These are phyloP conservation scores for Ciconia stormi DNA, from an alignment of 2,113 vertebrate species.

Conservation along the genomic window DNA sequence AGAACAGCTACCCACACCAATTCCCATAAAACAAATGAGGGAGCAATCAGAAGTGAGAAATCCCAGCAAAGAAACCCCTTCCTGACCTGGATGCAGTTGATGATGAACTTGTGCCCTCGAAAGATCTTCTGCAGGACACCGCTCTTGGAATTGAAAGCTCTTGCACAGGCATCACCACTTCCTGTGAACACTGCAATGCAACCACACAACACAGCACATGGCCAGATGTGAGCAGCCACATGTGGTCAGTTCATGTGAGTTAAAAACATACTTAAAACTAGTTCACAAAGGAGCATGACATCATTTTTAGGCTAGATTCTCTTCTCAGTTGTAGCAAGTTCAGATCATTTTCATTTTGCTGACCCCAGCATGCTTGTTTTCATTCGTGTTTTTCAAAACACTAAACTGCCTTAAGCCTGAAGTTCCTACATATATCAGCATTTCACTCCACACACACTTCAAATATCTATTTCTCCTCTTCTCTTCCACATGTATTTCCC, in stretches of 20 bases:
- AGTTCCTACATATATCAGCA: background rate
- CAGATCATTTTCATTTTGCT: background rate
- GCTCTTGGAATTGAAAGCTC: conserved; percentile 78
- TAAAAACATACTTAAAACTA: background rate
- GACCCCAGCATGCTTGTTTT: background rate
- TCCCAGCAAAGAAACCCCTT: background rate
- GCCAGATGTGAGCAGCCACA: background rate
- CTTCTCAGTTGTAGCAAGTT: background rate
- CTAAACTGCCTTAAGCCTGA: background rate
- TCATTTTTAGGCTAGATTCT: background rate
- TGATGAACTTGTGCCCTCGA: conserved; percentile 80
- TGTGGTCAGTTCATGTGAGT: fast-evolving
- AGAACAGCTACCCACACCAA: background rate
- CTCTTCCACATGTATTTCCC: background rate
- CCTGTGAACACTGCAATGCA: conserved; percentile 80
- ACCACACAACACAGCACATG: background rate
- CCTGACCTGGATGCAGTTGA: conserved; percentile 84
- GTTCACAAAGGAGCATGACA: background rate
- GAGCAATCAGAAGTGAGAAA: background rate
- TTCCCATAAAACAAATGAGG: background rate
- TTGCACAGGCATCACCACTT: conserved; percentile 79
- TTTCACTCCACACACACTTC: background rate
- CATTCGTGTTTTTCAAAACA: background rate
- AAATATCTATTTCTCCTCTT: background rate
- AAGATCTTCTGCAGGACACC: conserved; percentile 80